Percentiles rank a stretch among this genome's conserved stretches.
Conservation (phyloP, 1,140 invertebrate species). For the Calephelis virginiensis region DNA sequence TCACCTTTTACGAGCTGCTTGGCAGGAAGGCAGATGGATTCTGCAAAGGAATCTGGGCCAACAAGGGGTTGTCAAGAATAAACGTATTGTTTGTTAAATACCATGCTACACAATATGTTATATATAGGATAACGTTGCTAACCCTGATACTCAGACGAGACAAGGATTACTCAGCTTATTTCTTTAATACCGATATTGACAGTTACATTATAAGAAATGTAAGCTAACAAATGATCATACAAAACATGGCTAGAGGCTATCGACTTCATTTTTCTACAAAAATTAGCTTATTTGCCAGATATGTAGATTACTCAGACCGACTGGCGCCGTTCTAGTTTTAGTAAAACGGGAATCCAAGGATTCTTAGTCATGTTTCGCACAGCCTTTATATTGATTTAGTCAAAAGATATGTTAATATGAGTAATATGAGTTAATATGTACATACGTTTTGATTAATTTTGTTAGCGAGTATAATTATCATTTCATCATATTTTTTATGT, state of each 20-base stretch:
- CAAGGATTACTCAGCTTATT: conserved; percentile 14
- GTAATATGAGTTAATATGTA: too few relatives aligned
- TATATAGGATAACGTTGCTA: too few relatives aligned
- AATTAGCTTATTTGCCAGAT: conserved; percentile 69
- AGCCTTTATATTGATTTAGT: conserved; percentile 2
- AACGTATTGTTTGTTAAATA: not conserved
- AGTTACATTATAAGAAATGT: conserved; percentile 34
- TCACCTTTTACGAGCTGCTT: too few relatives aligned
- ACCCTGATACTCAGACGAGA: not conserved
- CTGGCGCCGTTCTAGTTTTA: conserved; percentile 48
- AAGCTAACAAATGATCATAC: conserved; percentile 46
- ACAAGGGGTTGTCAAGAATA: not conserved
- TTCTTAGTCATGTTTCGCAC: conserved; percentile 25
- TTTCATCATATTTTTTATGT: not conserved
- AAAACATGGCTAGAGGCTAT: conserved; percentile 48
- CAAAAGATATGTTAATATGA: conserved; percentile 1
- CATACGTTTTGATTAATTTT: not conserved
- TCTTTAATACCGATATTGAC: conserved; percentile 26
- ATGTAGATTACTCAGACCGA: conserved; percentile 62
- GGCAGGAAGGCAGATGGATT: too few relatives aligned
- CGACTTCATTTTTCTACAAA: conserved; percentile 56
- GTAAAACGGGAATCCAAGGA: conserved; percentile 45
- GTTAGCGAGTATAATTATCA: not conserved
- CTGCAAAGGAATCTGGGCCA: too few relatives aligned
- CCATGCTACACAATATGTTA: not conserved